phyloP scores from a whole-genome alignment of 2,888 invertebrate genomes.

The Sepiola atlantica region DNA sequence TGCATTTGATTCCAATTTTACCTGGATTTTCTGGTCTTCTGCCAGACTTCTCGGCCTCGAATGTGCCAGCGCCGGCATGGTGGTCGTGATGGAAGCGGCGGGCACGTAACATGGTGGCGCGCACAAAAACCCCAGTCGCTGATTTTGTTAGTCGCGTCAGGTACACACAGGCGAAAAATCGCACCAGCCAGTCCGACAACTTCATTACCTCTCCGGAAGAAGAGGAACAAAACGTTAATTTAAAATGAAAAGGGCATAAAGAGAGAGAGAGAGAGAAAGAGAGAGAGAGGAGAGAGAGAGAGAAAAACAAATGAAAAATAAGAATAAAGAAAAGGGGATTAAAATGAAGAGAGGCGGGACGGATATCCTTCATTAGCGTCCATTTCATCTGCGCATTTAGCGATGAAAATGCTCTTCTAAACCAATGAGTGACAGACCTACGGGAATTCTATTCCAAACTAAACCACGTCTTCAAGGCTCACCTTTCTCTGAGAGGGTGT shows the following conservation, averaged over 20 bases:
- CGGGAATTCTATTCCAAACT: too few species aligned
- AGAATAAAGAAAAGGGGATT: neutral
- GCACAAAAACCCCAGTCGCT: neutral
- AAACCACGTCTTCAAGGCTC: too few species aligned
- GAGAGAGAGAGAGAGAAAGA: too few species aligned
- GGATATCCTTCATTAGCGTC: too few species aligned
- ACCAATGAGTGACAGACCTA: too few species aligned
- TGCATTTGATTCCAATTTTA: conserved; percentile 46
- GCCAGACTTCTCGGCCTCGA: conserved; percentile 38
- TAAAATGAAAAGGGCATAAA: neutral
- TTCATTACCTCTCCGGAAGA: conserved; percentile 37
- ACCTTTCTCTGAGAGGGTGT: too few species aligned
- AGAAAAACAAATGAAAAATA: too few species aligned
- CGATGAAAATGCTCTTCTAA: too few species aligned
- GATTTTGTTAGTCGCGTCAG: conserved; percentile 39
- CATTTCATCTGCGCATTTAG: too few species aligned
- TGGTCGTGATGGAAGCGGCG: neutral
- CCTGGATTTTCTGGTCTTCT: conserved; percentile 46
- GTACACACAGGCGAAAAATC: conserved; percentile 38
- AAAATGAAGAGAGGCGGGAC: neutral
- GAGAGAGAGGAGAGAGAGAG: neutral
- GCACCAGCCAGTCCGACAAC: conserved; percentile 32
- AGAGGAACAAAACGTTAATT: neutral
- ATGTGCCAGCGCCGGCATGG: conserved; percentile 24
- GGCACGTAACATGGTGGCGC: neutral